A percentile compares a stretch with the other conserved stretches of the same genome.
phyloP scores from a whole-genome alignment of 2,888 invertebrate species.

The Ectobius pallidus region DNA sequence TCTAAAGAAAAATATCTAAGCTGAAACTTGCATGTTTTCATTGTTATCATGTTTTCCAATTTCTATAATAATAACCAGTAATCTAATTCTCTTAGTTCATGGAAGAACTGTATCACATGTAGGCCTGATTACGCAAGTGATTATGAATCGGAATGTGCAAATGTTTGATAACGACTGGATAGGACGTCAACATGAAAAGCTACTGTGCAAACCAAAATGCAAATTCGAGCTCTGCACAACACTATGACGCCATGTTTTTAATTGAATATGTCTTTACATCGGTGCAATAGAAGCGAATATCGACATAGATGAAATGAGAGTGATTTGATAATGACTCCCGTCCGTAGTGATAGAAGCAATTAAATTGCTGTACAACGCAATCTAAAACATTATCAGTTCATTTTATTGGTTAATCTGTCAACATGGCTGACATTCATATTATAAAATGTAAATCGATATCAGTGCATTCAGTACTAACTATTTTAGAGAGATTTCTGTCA shows the following conservation, averaged over 20 bases:
- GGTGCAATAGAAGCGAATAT: background rate
- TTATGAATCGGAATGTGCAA: no score
- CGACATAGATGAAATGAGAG: slow-evolving; percentile 3
- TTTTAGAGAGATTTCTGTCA: no score
- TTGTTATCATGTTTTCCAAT: no score
- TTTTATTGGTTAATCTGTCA: slow-evolving; percentile 4
- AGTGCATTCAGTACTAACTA: no score
- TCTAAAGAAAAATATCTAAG: no score
- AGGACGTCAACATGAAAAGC: no score
- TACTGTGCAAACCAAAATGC: background rate
- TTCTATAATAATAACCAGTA: no score
- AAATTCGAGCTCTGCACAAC: background rate
- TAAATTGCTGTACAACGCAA: background rate
- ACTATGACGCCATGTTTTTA: background rate
- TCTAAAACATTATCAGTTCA: background rate
- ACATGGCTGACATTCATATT: background rate
- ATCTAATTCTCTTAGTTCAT: no score
- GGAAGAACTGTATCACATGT: no score
- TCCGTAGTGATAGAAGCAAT: background rate
- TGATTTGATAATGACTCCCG: background rate
- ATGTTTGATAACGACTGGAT: no score
- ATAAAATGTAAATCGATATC: background rate
- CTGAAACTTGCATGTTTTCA: no score
- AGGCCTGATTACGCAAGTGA: no score
- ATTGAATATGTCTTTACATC: background rate